phyloP scores from a whole-genome alignment of 2,888 invertebrate species.

The Ectemnius lituratus region DNA sequence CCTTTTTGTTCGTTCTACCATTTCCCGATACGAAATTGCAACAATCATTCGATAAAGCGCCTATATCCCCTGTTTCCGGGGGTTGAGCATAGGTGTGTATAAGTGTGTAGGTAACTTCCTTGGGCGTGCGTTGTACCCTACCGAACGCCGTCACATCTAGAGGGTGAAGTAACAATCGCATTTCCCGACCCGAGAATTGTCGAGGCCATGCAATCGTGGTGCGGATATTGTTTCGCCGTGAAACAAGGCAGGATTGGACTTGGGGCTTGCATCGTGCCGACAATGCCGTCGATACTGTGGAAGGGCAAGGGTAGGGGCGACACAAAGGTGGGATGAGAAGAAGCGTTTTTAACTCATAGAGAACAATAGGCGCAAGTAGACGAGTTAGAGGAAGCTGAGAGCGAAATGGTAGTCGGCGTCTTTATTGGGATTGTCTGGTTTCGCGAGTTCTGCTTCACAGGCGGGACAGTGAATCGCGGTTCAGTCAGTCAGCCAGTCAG shows the following conservation, averaged over 20 bases:
- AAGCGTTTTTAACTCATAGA: slow-evolving; percentile 11
- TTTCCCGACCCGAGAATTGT: slow-evolving; percentile 73
- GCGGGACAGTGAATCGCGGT: slow-evolving; percentile 48
- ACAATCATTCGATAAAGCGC: slow-evolving; percentile 51
- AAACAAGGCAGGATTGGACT: slow-evolving; percentile 41
- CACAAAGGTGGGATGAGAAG: neutral
- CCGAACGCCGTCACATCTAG: slow-evolving; percentile 27
- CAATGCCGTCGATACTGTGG: slow-evolving; percentile 51
- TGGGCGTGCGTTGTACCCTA: slow-evolving; percentile 56
- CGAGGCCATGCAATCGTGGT: slow-evolving; percentile 74
- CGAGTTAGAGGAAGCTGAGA: slow-evolving; percentile 2
- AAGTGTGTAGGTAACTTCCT: slow-evolving; percentile 55
- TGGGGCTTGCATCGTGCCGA: slow-evolving; percentile 29
- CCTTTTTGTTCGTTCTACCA: slow-evolving; percentile 16
- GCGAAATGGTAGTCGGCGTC: slow-evolving; percentile 32
- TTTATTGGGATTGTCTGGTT: slow-evolving; percentile 50
- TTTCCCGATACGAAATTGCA: slow-evolving; percentile 41
- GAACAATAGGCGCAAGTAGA: slow-evolving; percentile 10
- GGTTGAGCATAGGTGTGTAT: slow-evolving; percentile 50
- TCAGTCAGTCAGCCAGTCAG: slow-evolving; percentile 55
- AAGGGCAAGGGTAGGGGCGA: neutral
- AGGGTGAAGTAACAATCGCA: slow-evolving; percentile 72
- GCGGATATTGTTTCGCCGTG: slow-evolving; percentile 76
- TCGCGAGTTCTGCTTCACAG: slow-evolving; percentile 56
- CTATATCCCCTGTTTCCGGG: slow-evolving; percentile 49